phyloP scores from a whole-genome alignment of 2,113 vertebrate genomes.

The Pygoscelis antarcticus region DNA sequence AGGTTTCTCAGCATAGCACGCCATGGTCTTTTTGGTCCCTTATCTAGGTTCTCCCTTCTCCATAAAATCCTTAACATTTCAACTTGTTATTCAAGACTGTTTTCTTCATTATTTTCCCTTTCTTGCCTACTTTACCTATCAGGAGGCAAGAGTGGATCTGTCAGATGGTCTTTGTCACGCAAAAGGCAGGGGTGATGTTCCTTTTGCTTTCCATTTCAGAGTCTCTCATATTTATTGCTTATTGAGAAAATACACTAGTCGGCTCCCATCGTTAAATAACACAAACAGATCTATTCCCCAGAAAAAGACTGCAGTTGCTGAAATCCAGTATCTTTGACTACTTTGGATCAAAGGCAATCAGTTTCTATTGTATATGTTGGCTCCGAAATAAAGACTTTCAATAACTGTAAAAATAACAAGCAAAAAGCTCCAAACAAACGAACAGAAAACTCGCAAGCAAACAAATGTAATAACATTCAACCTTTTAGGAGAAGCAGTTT shows the following conservation, averaged over 20 bases:
- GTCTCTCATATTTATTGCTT: not conserved
- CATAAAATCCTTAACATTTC: not conserved
- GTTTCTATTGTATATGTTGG: not conserved
- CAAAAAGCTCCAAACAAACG: not conserved
- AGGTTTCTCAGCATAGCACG: accelerated
- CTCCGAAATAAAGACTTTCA: not conserved
- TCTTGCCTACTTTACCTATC: not conserved
- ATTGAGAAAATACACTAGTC: not conserved
- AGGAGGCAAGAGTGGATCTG: not conserved
- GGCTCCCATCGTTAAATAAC: not conserved
- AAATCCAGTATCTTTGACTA: not conserved
- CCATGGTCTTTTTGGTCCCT: not conserved
- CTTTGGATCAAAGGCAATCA: slow-evolving; percentile 7
- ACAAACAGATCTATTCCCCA: not conserved
- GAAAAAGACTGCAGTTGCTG: not conserved
- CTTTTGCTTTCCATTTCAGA: not conserved
- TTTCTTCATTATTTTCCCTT: not conserved
- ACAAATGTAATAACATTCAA: not conserved
- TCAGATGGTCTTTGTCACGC: not conserved
- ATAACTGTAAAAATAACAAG: not conserved
- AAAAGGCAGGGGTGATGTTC: not conserved
- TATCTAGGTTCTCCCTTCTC: not conserved
- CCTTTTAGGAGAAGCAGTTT: not conserved
- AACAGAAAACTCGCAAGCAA: not conserved
- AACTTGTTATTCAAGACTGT: not conserved